A percentile compares a stretch with the other conserved stretches of the same genome.
Evolutionary conservation across 2,888 invertebrate genomes (phyloP).

Genomic region (Gari tellinella): DNA sequence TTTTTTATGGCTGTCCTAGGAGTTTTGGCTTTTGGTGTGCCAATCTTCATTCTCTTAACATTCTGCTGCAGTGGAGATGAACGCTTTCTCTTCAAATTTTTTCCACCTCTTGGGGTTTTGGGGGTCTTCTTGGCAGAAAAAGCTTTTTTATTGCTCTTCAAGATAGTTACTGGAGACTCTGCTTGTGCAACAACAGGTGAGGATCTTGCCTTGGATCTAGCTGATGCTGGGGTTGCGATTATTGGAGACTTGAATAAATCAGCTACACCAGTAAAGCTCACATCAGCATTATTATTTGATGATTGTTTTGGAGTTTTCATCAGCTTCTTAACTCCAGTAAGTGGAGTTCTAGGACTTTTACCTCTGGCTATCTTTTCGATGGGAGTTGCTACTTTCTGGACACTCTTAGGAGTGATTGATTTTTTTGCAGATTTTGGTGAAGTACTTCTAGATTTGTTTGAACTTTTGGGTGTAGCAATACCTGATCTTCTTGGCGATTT

Average conservation of each 20-base stretch:
- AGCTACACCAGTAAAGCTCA: conserved; percentile 65
- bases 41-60: conserved; percentile 55
- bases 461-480: conserved; percentile 7
- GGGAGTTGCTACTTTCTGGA: background rate
- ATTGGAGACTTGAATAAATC: conserved; percentile 65
- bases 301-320: conserved; percentile 36
- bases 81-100: conserved; percentile 50
- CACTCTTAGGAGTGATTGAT: conserved; percentile 1
- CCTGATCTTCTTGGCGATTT: conserved; percentile 17
- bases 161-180: conserved; percentile 15
- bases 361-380: conserved; percentile 6
- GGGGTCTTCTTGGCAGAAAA: conserved; percentile 39
- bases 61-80: conserved; percentile 37
- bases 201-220: conserved; percentile 51
- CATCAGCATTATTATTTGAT: conserved; percentile 40
- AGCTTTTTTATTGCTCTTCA: conserved; percentile 50
- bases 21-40: conserved; percentile 52
- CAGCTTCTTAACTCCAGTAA: conserved; percentile 51
- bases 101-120: conserved; percentile 52
- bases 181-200: background rate
- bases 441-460: conserved; percentile 21
- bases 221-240: conserved; percentile 50
- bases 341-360: conserved; percentile 37
- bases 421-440: conserved; percentile 9
- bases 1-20: conserved; percentile 72